A percentile compares a stretch with the other conserved stretches of the same genome.
Evolutionary conservation across 2,113 vertebrate genomes (phyloP).

Genomic region (Lathamus discolor): DNA sequence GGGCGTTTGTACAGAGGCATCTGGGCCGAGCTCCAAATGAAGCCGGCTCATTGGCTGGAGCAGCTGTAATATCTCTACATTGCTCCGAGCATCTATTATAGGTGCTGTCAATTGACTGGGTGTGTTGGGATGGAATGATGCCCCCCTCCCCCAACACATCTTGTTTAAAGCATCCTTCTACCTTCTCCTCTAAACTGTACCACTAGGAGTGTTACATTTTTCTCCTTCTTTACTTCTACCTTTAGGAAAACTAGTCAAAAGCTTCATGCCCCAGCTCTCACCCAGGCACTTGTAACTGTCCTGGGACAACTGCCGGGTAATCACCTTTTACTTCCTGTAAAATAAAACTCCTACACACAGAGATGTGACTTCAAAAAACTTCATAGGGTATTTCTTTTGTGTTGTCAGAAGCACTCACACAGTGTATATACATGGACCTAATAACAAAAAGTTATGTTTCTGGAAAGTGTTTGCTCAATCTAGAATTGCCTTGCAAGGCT

Average conservation of each 20-base stretch:
- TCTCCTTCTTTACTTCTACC: background rate
- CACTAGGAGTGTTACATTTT: background rate
- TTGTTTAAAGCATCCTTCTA: background rate
- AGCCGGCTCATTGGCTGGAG: too few relatives aligned
- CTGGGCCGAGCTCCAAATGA: too few relatives aligned
- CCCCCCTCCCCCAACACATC: too few relatives aligned
- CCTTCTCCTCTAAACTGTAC: background rate
- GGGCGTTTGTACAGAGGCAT: too few relatives aligned
- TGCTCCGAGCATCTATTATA: too few relatives aligned
- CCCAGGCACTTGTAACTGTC: accelerated
- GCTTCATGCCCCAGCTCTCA: background rate
- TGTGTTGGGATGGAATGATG: too few relatives aligned
- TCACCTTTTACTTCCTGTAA: background rate
- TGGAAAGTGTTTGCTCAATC: background rate
- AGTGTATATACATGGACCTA: accelerated
- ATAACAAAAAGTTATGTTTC: background rate
- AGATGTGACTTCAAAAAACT: background rate
- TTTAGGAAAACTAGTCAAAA: background rate
- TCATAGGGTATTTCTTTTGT: too few relatives aligned
- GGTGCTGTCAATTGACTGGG: too few relatives aligned
- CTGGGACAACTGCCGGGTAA: background rate
- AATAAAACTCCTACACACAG: background rate
- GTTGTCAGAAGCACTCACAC: accelerated
- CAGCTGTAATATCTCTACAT: too few relatives aligned
- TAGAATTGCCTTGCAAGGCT: background rate